Evolutionary conservation across 2,888 invertebrate genomes (phyloP).

Genomic region (Onthophagus sagittarius): DNA sequence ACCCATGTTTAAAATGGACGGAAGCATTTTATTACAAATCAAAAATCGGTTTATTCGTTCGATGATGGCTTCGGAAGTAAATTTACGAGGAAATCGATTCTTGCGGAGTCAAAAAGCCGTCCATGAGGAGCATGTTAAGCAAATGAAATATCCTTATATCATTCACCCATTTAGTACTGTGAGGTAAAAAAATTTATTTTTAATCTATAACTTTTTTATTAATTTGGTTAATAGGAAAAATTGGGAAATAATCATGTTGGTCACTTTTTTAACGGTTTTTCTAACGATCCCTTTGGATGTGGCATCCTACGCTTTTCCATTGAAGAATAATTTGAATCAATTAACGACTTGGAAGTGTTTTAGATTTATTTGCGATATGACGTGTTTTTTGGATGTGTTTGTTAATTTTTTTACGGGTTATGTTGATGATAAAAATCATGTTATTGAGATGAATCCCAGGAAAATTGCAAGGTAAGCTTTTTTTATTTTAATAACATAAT

Average conservation of each 20-base stretch:
- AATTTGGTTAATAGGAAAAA: slow-evolving; percentile 7
- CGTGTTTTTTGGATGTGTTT: slow-evolving; percentile 41
- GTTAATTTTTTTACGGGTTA: slow-evolving; percentile 46
- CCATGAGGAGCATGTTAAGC: slow-evolving; percentile 43
- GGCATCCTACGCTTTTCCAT: slow-evolving; percentile 22
- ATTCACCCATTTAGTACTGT: slow-evolving; percentile 48
- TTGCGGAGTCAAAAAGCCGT: slow-evolving; percentile 43
- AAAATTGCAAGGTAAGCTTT: slow-evolving; percentile 23
- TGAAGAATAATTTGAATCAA: slow-evolving; percentile 10
- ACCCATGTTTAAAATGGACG: slow-evolving; percentile 22
- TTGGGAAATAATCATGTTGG: slow-evolving; percentile 45
- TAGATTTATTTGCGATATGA: slow-evolving; percentile 24
- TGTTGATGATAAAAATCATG: slow-evolving; percentile 37
- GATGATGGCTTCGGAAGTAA: slow-evolving; percentile 40
- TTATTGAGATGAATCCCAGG: slow-evolving; percentile 37
- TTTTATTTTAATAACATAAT: too few species aligned
- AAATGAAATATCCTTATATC: slow-evolving; percentile 41
- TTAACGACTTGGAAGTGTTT: background rate
- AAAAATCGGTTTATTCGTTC: slow-evolving; percentile 21
- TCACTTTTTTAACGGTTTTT: slow-evolving; percentile 34
- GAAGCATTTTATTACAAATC: slow-evolving; percentile 14
- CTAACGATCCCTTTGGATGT: slow-evolving; percentile 41
- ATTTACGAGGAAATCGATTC: slow-evolving; percentile 39
- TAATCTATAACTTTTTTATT: background rate
- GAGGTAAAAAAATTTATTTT: slow-evolving; percentile 30